A percentile compares a stretch with the other conserved stretches of the same genome.
Conservation (phyloP, 2,797 vertebrate genomes). For the Sphaeramia orbicularis region DNA sequence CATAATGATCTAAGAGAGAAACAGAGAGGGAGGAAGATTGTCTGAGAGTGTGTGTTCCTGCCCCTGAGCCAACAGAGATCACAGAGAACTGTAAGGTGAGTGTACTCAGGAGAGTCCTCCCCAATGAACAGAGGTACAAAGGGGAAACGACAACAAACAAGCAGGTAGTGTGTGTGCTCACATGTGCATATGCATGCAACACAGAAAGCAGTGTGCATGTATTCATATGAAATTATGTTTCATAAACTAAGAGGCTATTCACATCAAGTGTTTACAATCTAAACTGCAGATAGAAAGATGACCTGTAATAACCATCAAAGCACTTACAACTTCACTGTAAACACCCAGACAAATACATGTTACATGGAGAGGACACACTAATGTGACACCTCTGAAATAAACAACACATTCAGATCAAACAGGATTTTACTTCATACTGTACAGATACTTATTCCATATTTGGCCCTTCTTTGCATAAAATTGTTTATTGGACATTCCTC, state of each 20-base stretch:
- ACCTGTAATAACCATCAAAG: not conserved
- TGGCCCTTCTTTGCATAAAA: no score
- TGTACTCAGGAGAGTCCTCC: constrained; percentile 21
- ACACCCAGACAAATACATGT: no score
- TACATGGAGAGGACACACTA: no score
- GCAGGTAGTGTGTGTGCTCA: constrained; percentile 17
- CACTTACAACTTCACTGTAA: no score
- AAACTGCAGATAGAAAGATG: not conserved
- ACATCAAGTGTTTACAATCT: not conserved
- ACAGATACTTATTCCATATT: not conserved
- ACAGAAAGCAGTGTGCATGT: not conserved
- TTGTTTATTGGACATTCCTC: constrained; percentile 21
- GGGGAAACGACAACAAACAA: constrained; percentile 26
- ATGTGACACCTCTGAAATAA: no score
- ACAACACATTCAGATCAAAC: no score
- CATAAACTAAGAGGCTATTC: not conserved
- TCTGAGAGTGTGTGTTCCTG: not conserved
- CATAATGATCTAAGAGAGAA: constrained; percentile 46
- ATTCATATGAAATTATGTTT: constrained; percentile 7
- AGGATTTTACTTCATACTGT: not conserved
- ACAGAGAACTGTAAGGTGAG: constrained; percentile 41
- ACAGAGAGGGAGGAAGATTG: constrained; percentile 4
- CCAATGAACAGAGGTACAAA: constrained; percentile 30
- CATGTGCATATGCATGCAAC: not conserved
- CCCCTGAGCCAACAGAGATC: constrained; percentile 34